Evolutionary conservation across 2,797 vertebrate genomes (phyloP), one percentile per base, ranked within the genome.

Genomic region (Gallinago nigripennis): DNA sequence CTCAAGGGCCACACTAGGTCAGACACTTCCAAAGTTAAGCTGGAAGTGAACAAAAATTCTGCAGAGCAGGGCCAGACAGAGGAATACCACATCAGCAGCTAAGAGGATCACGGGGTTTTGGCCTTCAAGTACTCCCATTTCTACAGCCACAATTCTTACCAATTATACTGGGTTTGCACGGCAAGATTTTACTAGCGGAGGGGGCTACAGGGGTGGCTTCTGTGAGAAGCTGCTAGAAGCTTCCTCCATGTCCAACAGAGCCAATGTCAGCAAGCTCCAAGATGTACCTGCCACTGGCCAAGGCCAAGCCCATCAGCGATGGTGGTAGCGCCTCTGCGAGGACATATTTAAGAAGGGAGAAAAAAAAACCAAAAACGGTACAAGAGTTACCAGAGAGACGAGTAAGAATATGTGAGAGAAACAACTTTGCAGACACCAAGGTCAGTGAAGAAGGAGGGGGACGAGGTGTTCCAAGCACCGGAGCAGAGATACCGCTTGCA

Each of bases 251-350:
- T 21, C 33, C 1, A 0, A 53, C 0, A 33, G 24, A n/a, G 24
- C 8, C 39, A 46, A 31, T 14, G 16, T 15, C 50, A 78, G 16
- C 4, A 0, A 0, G 21, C 35, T 77, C 23, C 18, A 77, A n/a
- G 35, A 57, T 0, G 0, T 21, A 63, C 56, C 3, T 2, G 0
- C 6, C 0, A 1, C 30, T 48, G 33, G 43, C 27, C n/a, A 21
- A 64, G 28, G 28, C 27, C 1, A 1, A 83, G 10, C 15, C 43
- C 28, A 37, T 39, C 30, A 46, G 37, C 1, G 0, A 31, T 1
- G 0, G 9, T 12, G 48, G 70, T 24, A 41, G 14, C 0, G 1
- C 39, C 51, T 71, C 51, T 39, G n/a, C 1, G 24, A 30, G 6
- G 57, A 37, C 8, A 7, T 15, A 48, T 14, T 71, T 25, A 71